Percentiles rank a stretch among this genome's conserved stretches.
phyloP scores from a whole-genome alignment of 2,113 vertebrate species.

The Hymenochirus boettgeri region DNA sequence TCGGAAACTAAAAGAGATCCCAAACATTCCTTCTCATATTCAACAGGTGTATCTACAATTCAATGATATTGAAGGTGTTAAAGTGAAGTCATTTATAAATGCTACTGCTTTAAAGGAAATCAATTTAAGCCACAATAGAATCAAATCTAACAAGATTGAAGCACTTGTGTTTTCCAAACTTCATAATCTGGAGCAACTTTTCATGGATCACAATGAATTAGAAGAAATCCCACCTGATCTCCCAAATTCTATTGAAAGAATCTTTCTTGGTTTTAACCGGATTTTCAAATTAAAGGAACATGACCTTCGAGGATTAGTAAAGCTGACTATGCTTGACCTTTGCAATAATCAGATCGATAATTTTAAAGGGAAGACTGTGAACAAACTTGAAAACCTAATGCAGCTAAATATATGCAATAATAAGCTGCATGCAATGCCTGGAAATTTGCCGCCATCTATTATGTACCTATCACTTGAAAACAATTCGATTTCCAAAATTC shows the following conservation, averaged over 20 bases:
- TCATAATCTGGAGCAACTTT: slow-evolving; percentile 62
- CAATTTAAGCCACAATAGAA: slow-evolving; percentile 72
- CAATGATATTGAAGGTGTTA: slow-evolving; percentile 70
- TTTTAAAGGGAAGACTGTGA: slow-evolving; percentile 57
- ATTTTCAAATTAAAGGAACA: slow-evolving; percentile 59
- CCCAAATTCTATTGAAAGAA: slow-evolving; percentile 66
- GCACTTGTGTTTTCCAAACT: slow-evolving; percentile 62
- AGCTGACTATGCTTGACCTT: slow-evolving; percentile 71
- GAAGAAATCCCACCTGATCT: slow-evolving; percentile 69
- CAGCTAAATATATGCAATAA: slow-evolving; percentile 71
- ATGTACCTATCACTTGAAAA: slow-evolving; percentile 75
- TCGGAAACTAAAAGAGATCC: slow-evolving; percentile 65
- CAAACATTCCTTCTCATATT: slow-evolving; percentile 63
- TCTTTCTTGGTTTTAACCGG: slow-evolving; percentile 67
- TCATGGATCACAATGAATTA: slow-evolving; percentile 68
- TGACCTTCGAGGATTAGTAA: slow-evolving; percentile 55
- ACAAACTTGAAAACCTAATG: slow-evolving; percentile 65
- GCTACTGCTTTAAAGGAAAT: slow-evolving; percentile 69
- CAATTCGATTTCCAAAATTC: slow-evolving; percentile 70
- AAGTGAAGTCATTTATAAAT: slow-evolving; percentile 61
- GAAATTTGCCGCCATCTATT: slow-evolving; percentile 64
- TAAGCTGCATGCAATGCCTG: slow-evolving; percentile 65
- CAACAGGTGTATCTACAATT: slow-evolving; percentile 71
- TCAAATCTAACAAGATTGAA: slow-evolving; percentile 66
- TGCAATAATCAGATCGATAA: slow-evolving; percentile 65